phyloP scores from a whole-genome alignment of 2,113 vertebrate genomes.

The Serilophus lunatus region DNA sequence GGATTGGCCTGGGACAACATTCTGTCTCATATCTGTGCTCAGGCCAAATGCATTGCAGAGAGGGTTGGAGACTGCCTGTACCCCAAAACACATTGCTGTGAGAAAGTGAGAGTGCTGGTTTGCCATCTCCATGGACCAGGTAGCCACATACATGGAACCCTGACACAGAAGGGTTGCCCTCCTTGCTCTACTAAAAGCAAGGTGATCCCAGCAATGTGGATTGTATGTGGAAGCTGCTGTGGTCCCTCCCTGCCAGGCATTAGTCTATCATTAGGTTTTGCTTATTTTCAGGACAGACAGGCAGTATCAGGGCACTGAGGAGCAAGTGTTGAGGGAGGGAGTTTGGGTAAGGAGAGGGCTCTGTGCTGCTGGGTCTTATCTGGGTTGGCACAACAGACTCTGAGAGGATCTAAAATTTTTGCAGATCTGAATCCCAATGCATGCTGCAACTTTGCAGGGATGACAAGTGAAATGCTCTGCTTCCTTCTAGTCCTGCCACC shows the following conservation, averaged over 20 bases:
- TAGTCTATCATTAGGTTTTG: too few relatives aligned
- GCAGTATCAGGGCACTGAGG: not conserved
- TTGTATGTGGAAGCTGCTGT: not conserved
- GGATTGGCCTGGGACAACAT: not conserved
- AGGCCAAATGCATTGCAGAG: not conserved
- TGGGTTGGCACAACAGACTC: not conserved
- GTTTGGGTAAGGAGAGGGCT: not conserved
- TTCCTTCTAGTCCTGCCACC: not conserved
- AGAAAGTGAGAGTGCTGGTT: not conserved
- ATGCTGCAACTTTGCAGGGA: not conserved
- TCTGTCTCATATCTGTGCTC: not conserved
- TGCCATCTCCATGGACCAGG: not conserved
- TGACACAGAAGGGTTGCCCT: not conserved
- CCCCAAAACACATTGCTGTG: not conserved
- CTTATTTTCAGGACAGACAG: not conserved
- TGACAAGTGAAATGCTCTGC: not conserved
- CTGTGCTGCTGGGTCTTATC: not conserved
- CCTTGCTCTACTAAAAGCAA: not conserved
- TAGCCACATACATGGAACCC: not conserved
- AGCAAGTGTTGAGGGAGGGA: fast-evolving
- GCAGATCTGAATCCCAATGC: fast-evolving
- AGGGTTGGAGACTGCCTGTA: not conserved
- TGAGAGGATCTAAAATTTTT: not conserved
- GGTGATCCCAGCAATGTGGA: fast-evolving
- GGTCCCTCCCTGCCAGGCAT: not conserved